Evolutionary conservation across 2,113 vertebrate genomes (phyloP).

Genomic region (Nycticorax nycticorax): DNA sequence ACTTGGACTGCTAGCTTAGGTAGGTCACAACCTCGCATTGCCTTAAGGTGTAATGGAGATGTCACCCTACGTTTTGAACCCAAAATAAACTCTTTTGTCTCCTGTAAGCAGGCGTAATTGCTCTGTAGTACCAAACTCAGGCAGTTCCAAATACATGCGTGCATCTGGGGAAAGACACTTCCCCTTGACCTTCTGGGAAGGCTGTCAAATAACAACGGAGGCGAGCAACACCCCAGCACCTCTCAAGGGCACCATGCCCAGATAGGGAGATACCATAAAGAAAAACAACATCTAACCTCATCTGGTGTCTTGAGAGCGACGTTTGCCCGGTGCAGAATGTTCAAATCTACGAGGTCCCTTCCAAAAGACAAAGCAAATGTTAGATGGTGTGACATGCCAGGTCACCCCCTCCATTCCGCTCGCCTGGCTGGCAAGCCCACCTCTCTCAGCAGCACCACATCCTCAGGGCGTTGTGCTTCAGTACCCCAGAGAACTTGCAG

Average conservation of each 20-base stretch:
- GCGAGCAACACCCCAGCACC: not conserved
- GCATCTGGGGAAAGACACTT: not conserved
- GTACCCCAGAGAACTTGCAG: not conserved
- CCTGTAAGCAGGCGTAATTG: not conserved
- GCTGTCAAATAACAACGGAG: not conserved
- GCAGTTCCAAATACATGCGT: not conserved
- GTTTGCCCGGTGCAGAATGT: constrained; percentile 62
- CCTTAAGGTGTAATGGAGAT: not conserved
- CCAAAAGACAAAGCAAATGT: constrained; percentile 39
- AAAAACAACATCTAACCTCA: constrained; percentile 65
- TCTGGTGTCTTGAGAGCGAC: constrained; percentile 71
- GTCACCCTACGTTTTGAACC: not conserved
- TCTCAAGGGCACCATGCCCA: not conserved
- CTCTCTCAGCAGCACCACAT: not conserved
- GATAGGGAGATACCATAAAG: not conserved
- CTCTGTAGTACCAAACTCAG: not conserved
- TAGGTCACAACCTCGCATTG: not conserved
- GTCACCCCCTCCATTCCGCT: not conserved
- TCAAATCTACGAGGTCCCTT: constrained; percentile 61
- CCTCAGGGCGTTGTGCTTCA: not conserved
- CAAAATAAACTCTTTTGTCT: not conserved
- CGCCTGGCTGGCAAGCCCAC: not conserved
- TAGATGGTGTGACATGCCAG: not conserved
- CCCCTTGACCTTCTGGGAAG: not conserved
- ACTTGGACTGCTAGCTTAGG: not conserved